Conservation (phyloP, 2,113 vertebrate species). For the Callipepla californica region DNA sequence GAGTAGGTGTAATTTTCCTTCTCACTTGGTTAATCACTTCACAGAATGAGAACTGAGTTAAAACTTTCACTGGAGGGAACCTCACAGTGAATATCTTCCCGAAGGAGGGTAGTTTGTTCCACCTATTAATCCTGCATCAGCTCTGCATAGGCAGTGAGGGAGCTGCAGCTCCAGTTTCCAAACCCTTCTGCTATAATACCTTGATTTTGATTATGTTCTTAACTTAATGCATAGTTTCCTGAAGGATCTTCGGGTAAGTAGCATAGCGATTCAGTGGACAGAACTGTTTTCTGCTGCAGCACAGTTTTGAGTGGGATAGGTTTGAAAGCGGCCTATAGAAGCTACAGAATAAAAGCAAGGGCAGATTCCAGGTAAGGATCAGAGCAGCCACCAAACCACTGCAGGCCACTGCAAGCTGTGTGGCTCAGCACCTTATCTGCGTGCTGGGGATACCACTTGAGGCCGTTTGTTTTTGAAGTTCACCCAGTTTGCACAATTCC, state of each 20-base stretch:
- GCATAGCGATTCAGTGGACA: background rate
- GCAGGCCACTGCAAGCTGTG: background rate
- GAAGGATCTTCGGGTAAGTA: background rate
- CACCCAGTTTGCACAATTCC: background rate
- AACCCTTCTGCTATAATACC: background rate
- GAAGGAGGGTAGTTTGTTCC: constrained; percentile 42
- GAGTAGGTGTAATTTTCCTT: constrained; percentile 9
- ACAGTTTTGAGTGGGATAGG: rapidly evolving
- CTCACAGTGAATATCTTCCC: constrained; percentile 23
- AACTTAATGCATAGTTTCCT: background rate
- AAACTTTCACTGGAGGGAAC: constrained; percentile 15
- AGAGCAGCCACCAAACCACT: constrained; percentile 11
- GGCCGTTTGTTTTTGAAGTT: background rate
- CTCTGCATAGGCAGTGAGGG: background rate
- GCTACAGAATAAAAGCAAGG: background rate
- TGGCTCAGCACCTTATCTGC: background rate
- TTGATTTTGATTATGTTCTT: background rate
- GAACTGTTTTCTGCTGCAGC: background rate
- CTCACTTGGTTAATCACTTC: background rate
- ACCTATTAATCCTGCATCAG: constrained; percentile 13
- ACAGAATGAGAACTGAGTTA: background rate
- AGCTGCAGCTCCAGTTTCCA: background rate
- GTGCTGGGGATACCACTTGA: background rate
- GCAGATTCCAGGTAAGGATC: background rate
- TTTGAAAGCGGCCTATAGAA: background rate